Evolutionary conservation across 2,113 vertebrate species (phyloP), one percentile per base, ranked within the genome.

Genomic region (Hiodon alosoides): DNA sequence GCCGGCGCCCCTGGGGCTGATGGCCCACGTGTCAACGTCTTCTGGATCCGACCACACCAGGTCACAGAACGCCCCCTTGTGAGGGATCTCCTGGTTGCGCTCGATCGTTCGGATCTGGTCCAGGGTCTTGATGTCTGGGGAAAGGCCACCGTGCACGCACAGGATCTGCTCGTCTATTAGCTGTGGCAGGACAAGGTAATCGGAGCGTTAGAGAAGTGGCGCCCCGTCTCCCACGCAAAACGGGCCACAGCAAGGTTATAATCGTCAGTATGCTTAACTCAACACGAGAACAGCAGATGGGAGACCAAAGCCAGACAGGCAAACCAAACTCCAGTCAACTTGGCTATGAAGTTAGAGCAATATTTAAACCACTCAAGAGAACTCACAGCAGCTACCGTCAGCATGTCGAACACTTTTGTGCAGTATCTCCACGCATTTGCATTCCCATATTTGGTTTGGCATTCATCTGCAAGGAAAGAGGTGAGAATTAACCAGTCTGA

Each of bases 381-480:
- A 94, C 95, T 95, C 90, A 98, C 96, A 76, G 96, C 96, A 70
- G 96, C 96, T 79, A 98, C 95, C 14, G 96, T 98, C 68, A 98
- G 94, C 96, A 98, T 98, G 88, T 98, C 96, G 2, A 98, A 98
- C 67, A 98, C 96, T 90, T 98, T 98, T 75, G 96, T 98, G 80
- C 96, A 98, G 79, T 98, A 98, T 85, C 96, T 88, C 96, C 96
- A 98, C 6, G 96, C 96, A 48, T 98, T 98, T 1, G 96, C 96
- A 7, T 98, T 98, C 77, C 96, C 96, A 17, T 98, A 98, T 83
- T 98, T 98, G 61, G 96, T 98, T 87, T 98, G 96, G 91, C 96
- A 98, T 88, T 98, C 96, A 80, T 98, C 96, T 98, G 78, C 73
- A 54, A 84, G 78, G 81, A 5, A 86, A 87, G 48, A 83, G 53